Base-by-base conservation (phyloP, 2,888 invertebrate species). In the Chaetogeoica ovagalla region DNA sequence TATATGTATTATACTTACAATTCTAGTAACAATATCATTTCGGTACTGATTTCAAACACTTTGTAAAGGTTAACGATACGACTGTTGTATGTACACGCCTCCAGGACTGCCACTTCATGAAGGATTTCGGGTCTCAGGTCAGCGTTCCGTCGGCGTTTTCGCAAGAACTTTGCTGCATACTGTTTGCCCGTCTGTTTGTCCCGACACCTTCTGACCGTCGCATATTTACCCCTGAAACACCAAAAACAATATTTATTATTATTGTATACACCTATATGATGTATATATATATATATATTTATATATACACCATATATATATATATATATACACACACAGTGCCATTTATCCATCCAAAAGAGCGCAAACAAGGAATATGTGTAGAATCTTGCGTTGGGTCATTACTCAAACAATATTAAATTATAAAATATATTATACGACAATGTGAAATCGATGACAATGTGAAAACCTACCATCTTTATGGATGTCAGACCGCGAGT, bases 81-180 rank as follows among this genome's bases (percentile, higher is more conserved):
- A 75, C 92, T 91, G 86, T 93, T 92, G 85, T 92, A 91, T 72
- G 92, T 90, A 87, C 96, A 95, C 83, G 96, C 90, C 86, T 94
- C 93, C 83, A 97, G 89, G 84, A 97, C 95, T 74, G 96, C 95
- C 83, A 97, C 94, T 88, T 98, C 98, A 87, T 97, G 96, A 84
- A 95, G 90, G 85, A 97, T 94, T 87, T 97, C 96, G 84, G 94
- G 91, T 85, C 92, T 91, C 84, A 93, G 93, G 87, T 94, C 94
- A 83, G 91, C 91, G 83, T 95, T 93, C 84, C 95, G 92, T 86
- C 96, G 92, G 85, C 97, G 89, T 86, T 97, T 93, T 87, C 95
- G 93, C 84, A 96, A 93, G 87, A 95, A 96, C 89, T 98, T 98
- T 83, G 97, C 97, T n/a, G 97, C 98, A 88, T 94, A 97, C 86